A percentile compares a stretch with the other conserved stretches of the same genome.
Evolutionary conservation across 2,797 vertebrate genomes (phyloP).

Genomic region (Echiichthys vipera): DNA sequence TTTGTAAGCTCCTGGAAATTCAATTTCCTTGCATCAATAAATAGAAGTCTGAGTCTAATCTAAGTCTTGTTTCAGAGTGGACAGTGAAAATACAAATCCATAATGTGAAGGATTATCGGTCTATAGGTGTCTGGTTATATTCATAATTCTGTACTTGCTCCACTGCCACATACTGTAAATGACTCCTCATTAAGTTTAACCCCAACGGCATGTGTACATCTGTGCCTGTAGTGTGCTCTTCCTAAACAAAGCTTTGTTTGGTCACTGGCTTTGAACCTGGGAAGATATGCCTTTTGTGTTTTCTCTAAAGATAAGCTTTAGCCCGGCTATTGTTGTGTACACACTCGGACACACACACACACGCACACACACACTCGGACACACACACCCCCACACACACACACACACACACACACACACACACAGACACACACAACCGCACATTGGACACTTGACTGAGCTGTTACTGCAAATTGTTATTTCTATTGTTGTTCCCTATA

Average conservation of each 20-base stretch:
- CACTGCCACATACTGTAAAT: background rate
- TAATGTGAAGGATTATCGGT: background rate
- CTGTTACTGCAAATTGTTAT: background rate
- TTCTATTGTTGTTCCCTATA: background rate
- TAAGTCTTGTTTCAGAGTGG: background rate
- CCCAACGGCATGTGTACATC: background rate
- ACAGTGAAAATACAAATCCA: background rate
- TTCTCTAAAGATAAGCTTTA: constrained; percentile 71
- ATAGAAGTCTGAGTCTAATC: too few relatives aligned
- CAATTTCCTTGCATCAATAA: too few relatives aligned
- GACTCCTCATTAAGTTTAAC: background rate
- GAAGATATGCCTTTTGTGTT: constrained; percentile 72
- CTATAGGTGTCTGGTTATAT: background rate
- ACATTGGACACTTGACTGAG: background rate
- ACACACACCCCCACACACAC: background rate
- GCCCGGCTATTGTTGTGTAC: constrained; percentile 35
- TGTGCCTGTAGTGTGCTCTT: constrained; percentile 25
- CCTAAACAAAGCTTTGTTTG: constrained; percentile 61
- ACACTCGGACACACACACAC: constrained; percentile 22
- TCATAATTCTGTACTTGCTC: background rate
- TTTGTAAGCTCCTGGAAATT: too few relatives aligned
- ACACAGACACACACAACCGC: too few relatives aligned
- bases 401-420: constrained; percentile 17
- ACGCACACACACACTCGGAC: background rate
- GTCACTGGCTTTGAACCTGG: constrained; percentile 42